phyloP scores from a whole-genome alignment of 2,113 vertebrate genomes.

The Ploceus nigricollis region DNA sequence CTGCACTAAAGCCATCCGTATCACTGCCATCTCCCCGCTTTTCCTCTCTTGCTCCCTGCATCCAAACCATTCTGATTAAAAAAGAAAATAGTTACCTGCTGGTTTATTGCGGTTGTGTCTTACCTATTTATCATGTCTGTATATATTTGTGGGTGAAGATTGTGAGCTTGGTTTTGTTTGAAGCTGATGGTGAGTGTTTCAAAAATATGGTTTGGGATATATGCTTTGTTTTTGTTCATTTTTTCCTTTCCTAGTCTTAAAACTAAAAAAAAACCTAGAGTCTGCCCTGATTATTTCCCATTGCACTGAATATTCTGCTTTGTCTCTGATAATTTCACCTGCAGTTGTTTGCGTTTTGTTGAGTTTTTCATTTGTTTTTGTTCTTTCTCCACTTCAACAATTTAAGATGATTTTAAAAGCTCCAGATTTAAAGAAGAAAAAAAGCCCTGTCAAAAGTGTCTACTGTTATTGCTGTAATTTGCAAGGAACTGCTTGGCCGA shows the following conservation, averaged over 20 bases:
- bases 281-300: slow-evolving; percentile 67
- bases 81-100: slow-evolving; percentile 40
- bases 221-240: slow-evolving; percentile 46
- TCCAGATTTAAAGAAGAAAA: slow-evolving; percentile 66
- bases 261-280: slow-evolving; percentile 75
- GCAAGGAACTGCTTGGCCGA: background rate
- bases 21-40: background rate
- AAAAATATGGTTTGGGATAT: slow-evolving; percentile 61
- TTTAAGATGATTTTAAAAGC: slow-evolving; percentile 73
- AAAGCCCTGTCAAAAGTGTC: slow-evolving; percentile 8
- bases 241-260: slow-evolving; percentile 75
- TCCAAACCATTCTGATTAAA: slow-evolving; percentile 49
- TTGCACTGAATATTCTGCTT: slow-evolving; percentile 91
- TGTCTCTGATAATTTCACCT: slow-evolving; percentile 74
- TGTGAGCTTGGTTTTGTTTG: slow-evolving; percentile 65
- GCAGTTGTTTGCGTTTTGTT: slow-evolving; percentile 51
- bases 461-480: slow-evolving; percentile 14
- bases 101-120: slow-evolving; percentile 44
- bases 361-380: slow-evolving; percentile 11
- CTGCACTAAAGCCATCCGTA: slow-evolving; percentile 49
- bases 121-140: slow-evolving; percentile 74
- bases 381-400: slow-evolving; percentile 64
- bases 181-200: slow-evolving; percentile 59
- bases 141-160: slow-evolving; percentile 65
- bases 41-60: background rate